These are phyloP conservation scores for Pheosia gnoma DNA, from an alignment of 2,888 invertebrate genomes.

Conservation along the genomic window DNA sequence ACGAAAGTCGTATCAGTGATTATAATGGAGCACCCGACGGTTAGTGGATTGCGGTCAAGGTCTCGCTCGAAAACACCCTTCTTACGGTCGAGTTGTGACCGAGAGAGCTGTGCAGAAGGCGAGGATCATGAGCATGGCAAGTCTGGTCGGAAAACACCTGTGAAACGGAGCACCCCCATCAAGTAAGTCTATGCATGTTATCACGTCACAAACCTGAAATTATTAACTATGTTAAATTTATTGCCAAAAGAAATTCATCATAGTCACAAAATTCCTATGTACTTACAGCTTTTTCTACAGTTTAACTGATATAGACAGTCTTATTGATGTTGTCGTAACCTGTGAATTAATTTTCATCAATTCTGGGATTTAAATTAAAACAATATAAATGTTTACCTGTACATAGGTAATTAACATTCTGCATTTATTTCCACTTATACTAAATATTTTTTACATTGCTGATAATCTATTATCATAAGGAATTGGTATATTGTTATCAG, in stretches of 20 bases:
- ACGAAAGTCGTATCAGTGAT: constrained; percentile 27
- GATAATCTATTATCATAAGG: not conserved
- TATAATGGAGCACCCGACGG: constrained; percentile 72
- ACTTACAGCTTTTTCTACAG: no score
- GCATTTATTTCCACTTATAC: no score
- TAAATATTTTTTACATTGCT: no score
- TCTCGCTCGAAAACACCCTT: constrained; percentile 89
- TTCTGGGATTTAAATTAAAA: no score
- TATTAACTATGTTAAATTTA: no score
- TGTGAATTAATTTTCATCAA: no score
- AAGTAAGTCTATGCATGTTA: constrained; percentile 65
- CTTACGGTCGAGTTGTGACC: constrained; percentile 83
- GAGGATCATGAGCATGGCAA: constrained; percentile 81
- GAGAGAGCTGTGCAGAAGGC: constrained; percentile 80
- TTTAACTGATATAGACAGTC: no score
- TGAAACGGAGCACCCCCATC: constrained; percentile 75
- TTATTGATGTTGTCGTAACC: no score
- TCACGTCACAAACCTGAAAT: not conserved
- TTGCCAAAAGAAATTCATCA: no score
- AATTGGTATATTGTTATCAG: not conserved
- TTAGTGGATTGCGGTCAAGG: constrained; percentile 86
- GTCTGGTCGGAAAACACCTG: constrained; percentile 77
- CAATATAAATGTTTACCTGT: no score
- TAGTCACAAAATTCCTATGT: no score
- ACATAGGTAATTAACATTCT: no score